phyloP scores from a whole-genome alignment of 2,797 vertebrate genomes.

The Erithacus rubecula region DNA sequence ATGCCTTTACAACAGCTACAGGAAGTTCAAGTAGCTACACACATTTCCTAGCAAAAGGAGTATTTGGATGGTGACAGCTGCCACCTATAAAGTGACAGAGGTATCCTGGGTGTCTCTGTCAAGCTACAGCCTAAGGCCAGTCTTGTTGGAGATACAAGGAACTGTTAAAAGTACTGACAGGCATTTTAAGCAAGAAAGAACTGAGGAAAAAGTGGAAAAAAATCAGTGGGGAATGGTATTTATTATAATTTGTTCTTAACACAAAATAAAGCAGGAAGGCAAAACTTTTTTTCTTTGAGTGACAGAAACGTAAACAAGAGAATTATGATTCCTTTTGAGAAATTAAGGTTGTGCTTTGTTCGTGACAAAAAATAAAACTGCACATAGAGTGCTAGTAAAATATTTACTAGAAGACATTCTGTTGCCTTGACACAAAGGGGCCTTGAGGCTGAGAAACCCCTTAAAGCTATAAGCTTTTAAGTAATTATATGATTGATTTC shows the following conservation, averaged over 20 bases:
- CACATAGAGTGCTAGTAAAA: not conserved
- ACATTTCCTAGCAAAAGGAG: slow-evolving; percentile 25
- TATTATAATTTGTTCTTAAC: slow-evolving; percentile 49
- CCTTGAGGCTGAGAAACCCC: slow-evolving; percentile 7
- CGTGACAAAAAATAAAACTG: slow-evolving; percentile 9
- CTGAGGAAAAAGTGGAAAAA: slow-evolving; percentile 7
- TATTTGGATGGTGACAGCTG: slow-evolving; percentile 59
- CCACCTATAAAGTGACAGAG: slow-evolving; percentile 45
- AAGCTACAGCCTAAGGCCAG: slow-evolving; percentile 72
- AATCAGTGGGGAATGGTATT: slow-evolving; percentile 19
- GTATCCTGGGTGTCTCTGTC: slow-evolving; percentile 72
- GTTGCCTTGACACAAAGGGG: not conserved
- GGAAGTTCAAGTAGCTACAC: not conserved
- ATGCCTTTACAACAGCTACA: not conserved
- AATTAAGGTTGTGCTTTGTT: slow-evolving; percentile 42
- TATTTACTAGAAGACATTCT: slow-evolving; percentile 31
- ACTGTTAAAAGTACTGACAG: slow-evolving; percentile 68
- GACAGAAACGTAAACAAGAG: slow-evolving; percentile 65
- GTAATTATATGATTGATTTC: slow-evolving; percentile 1
- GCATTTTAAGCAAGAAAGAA: slow-evolving; percentile 68
- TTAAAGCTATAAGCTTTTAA: slow-evolving; percentile 42
- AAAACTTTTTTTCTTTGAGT: slow-evolving; percentile 28
- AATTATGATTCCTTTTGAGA: slow-evolving; percentile 56
- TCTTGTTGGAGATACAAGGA: slow-evolving; percentile 70
- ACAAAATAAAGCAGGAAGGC: not conserved